These are phyloP conservation scores for Rana temporaria DNA, from an alignment of 2,113 vertebrate species.

Conservation along the genomic window DNA sequence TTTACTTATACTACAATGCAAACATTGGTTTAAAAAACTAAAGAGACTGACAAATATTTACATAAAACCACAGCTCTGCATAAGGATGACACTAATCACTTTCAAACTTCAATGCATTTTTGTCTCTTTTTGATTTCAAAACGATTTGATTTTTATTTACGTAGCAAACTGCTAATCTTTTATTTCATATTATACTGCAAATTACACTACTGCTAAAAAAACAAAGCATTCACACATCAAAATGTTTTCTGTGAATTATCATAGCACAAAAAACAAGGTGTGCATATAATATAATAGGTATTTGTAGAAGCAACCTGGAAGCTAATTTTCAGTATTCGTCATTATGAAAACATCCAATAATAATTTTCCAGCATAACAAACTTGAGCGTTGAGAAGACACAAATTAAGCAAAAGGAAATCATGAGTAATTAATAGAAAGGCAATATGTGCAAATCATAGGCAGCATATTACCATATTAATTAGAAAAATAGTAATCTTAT, in stretches of 20 bases:
- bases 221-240: no score
- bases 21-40: no score
- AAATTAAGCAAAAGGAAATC: slow-evolving; percentile 64
- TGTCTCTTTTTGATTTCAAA: no score
- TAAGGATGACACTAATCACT: no score
- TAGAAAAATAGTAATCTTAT: slow-evolving; percentile 65
- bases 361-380: slow-evolving; percentile 60
- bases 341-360: slow-evolving; percentile 58
- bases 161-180: no score
- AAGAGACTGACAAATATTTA: no score
- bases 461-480: slow-evolving; percentile 67
- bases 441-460: slow-evolving; percentile 60
- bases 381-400: slow-evolving; percentile 60
- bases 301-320: slow-evolving; percentile 6
- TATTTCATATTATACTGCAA: no score
- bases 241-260: background rate
- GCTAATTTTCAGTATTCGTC: slow-evolving; percentile 27
- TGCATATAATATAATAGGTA: background rate
- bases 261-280: background rate
- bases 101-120: no score
- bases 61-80: no score
- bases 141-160: no score
- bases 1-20: no score
- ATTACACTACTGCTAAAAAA: no score
- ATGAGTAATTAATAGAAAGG: slow-evolving; percentile 63